These are phyloP conservation scores for Stegastes partitus DNA, from an alignment of 2,113 vertebrate genomes.

Conservation along the genomic window DNA sequence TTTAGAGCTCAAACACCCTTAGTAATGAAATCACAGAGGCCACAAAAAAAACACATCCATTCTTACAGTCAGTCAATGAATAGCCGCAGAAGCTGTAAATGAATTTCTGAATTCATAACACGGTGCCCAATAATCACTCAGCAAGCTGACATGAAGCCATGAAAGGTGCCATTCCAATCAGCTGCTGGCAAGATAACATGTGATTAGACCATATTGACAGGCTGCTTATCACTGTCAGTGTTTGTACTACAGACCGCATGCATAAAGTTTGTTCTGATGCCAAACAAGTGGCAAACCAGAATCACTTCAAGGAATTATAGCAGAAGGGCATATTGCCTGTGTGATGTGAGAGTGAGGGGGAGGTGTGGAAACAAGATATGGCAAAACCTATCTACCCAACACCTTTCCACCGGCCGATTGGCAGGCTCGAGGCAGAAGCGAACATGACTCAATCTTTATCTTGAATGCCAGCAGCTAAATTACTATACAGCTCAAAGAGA, in stretches of 20 bases:
- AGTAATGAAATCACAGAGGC: neutral
- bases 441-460: constrained; percentile 79
- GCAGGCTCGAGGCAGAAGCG: constrained; percentile 56
- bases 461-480: constrained; percentile 79
- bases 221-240: constrained; percentile 46
- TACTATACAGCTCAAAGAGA: constrained; percentile 77
- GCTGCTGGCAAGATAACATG: constrained; percentile 33
- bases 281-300: constrained; percentile 43
- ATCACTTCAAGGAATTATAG: constrained; percentile 60
- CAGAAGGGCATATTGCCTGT: constrained; percentile 50
- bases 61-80: constrained; percentile 3
- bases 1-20: neutral
- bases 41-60: constrained; percentile 6
- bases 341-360: constrained; percentile 55
- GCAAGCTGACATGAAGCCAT: constrained; percentile 32
- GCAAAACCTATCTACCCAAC: constrained; percentile 64
- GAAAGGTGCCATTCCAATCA: constrained; percentile 47
- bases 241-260: constrained; percentile 37
- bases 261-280: constrained; percentile 58
- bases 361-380: constrained; percentile 64
- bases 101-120: constrained; percentile 43
- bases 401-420: constrained; percentile 62
- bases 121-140: constrained; percentile 24
- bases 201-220: constrained; percentile 56
- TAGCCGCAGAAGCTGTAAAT: constrained; percentile 39